Conservation (phyloP, 35 echinoderm and acorn worm species). For the Apostichopus parvimensis region DNA sequence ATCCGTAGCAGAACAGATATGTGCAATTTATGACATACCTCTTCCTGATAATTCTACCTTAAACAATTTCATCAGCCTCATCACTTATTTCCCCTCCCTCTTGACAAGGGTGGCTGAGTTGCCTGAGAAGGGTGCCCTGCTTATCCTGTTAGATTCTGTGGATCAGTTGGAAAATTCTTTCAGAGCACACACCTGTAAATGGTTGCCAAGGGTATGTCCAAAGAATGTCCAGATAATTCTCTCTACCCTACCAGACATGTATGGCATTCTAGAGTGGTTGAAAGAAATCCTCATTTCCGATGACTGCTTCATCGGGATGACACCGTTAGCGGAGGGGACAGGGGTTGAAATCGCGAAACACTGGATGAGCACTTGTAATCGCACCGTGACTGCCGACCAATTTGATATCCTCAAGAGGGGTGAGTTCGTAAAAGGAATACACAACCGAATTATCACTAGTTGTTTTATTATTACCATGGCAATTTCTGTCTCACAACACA, state of each 20-base stretch:
- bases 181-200: slow-evolving; percentile 73
- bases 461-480: too few relatives aligned
- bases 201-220: slow-evolving; percentile 76
- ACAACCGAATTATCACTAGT: too few relatives aligned
- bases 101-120: slow-evolving; percentile 61
- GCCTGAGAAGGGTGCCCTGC: slow-evolving; percentile 53
- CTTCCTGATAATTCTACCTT: slow-evolving; percentile 30
- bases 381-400: slow-evolving; percentile 70
- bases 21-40: slow-evolving; percentile 56
- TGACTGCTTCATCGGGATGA: slow-evolving; percentile 63
- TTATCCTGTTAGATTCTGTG: slow-evolving; percentile 84
- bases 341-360: slow-evolving; percentile 73
- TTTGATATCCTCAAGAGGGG: slow-evolving; percentile 67
- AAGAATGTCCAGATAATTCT: slow-evolving; percentile 79
- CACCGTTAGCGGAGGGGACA: slow-evolving; percentile 68
- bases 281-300: slow-evolving; percentile 56
- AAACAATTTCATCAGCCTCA: slow-evolving; percentile 64
- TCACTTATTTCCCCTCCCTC: slow-evolving; percentile 64
- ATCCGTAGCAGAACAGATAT: slow-evolving; percentile 71
- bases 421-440: not conserved
- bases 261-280: slow-evolving; percentile 74
- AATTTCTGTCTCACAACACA: too few relatives aligned
- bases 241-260: slow-evolving; percentile 77
- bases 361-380: slow-evolving; percentile 72
- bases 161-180: slow-evolving; percentile 76